phyloP scores from a whole-genome alignment of 2,888 invertebrate species.

The Desoria tigrina region DNA sequence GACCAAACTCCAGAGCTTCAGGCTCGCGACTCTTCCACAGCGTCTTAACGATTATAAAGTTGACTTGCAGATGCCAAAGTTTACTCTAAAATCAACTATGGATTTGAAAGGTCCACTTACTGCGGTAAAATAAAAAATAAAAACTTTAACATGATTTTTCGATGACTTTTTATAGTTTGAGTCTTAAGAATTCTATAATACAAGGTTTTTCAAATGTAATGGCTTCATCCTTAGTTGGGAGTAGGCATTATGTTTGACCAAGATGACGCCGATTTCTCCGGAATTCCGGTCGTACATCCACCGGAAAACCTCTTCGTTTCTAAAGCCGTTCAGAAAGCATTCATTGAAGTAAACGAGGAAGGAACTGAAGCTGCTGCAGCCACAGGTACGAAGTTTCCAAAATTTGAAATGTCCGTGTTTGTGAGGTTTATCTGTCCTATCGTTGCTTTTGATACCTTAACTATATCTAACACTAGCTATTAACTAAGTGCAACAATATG shows the following conservation, averaged over 20 bases:
- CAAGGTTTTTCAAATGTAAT: conserved; percentile 11
- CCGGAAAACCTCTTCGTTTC: conserved; percentile 63
- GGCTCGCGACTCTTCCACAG: conserved; percentile 59
- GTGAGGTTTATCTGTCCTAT: too few relatives aligned
- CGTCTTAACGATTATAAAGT: conserved; percentile 63
- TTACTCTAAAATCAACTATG: conserved; percentile 75
- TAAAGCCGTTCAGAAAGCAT: conserved; percentile 78
- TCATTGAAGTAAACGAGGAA: conserved; percentile 82
- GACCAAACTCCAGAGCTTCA: conserved; percentile 62
- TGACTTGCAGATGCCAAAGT: conserved; percentile 72
- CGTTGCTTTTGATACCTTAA: too few relatives aligned
- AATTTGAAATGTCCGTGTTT: too few relatives aligned
- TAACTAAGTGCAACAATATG: too few relatives aligned
- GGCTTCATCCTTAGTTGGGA: conserved; percentile 64
- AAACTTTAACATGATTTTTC: too few relatives aligned
- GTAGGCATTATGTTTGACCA: conserved; percentile 67
- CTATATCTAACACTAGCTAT: too few relatives aligned
- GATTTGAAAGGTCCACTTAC: conserved; percentile 65
- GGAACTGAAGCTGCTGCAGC: conserved; percentile 84
- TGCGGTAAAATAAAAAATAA: conserved; percentile 61
- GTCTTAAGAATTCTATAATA: too few relatives aligned
- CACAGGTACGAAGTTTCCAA: conserved; percentile 67
- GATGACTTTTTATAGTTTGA: too few relatives aligned
- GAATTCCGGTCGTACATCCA: conserved; percentile 63
- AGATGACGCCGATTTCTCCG: conserved; percentile 65